Evolutionary conservation across 2,888 invertebrate genomes (phyloP).

Genomic region (Drosophila nigricruria): DNA sequence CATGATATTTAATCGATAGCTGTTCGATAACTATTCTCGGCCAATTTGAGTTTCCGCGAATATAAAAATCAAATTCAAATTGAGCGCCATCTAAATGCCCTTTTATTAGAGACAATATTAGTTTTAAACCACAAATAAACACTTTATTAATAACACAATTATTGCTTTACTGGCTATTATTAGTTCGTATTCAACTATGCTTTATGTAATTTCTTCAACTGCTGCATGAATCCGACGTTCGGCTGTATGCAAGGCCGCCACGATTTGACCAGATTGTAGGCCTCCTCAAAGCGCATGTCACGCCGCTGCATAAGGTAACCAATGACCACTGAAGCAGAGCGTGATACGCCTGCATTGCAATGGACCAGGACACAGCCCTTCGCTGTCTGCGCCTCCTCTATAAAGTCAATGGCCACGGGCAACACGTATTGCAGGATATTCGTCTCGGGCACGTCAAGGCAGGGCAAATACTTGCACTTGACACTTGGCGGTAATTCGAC

Average conservation of each 20-base stretch:
- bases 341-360: constrained; percentile 96
- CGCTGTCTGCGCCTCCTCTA: constrained; percentile 86
- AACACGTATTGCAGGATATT: constrained; percentile 86
- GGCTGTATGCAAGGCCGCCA: constrained; percentile 90
- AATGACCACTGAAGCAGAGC: constrained; percentile 92
- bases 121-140: constrained; percentile 10
- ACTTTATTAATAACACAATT: constrained; percentile 11
- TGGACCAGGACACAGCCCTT: constrained; percentile 90
- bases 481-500: constrained; percentile 55
- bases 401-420: constrained; percentile 87
- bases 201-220: constrained; percentile 82
- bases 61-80: background rate
- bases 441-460: constrained; percentile 92
- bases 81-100: background rate
- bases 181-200: constrained; percentile 5
- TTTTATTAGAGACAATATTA: no score
- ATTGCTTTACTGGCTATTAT: constrained; percentile 2
- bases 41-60: background rate
- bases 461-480: constrained; percentile 86
- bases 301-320: constrained; percentile 91
- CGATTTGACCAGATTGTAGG: constrained; percentile 89
- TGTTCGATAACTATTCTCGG: background rate
- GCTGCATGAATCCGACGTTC: constrained; percentile 92
- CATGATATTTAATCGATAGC: background rate
- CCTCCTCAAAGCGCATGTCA: constrained; percentile 87